Evolutionary conservation across 2,888 invertebrate genomes (phyloP).

Genomic region (Andrena hattorfiana): DNA sequence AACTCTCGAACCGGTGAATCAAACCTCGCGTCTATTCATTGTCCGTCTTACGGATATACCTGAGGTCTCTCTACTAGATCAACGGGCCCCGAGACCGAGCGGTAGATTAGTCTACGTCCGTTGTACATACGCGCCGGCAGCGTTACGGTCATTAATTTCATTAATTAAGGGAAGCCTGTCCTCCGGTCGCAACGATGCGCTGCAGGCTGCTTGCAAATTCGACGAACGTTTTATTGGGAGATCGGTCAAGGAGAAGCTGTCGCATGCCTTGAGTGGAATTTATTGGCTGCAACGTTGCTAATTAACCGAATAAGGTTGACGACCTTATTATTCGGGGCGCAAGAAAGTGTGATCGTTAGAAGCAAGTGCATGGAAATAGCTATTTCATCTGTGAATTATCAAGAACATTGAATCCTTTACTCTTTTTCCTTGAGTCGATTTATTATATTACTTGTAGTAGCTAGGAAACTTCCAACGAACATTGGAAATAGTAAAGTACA

Average conservation of each 20-base stretch:
- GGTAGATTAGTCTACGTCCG: conserved; percentile 71
- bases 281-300: conserved; percentile 35
- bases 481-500: neutral
- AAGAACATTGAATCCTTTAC: too few relatives aligned
- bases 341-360: neutral
- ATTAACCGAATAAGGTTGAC: conserved; percentile 12
- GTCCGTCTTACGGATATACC: conserved; percentile 66
- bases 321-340: neutral
- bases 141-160: conserved; percentile 78
- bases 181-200: conserved; percentile 59
- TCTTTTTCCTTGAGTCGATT: neutral
- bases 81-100: conserved; percentile 57
- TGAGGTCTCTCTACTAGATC: conserved; percentile 65
- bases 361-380: too few relatives aligned
- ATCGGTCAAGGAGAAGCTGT: conserved; percentile 30
- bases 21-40: conserved; percentile 59
- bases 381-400: too few relatives aligned
- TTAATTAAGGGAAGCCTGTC: conserved; percentile 75
- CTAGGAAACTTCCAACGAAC: neutral
- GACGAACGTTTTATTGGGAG: conserved; percentile 50
- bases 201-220: conserved; percentile 61
- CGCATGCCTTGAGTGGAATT: conserved; percentile 15
- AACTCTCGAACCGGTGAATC: conserved; percentile 54
- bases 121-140: conserved; percentile 64
- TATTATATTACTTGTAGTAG: too few relatives aligned